Evolutionary conservation across 2,113 vertebrate genomes (phyloP).

Genomic region (Oncorhynchus keta): DNA sequence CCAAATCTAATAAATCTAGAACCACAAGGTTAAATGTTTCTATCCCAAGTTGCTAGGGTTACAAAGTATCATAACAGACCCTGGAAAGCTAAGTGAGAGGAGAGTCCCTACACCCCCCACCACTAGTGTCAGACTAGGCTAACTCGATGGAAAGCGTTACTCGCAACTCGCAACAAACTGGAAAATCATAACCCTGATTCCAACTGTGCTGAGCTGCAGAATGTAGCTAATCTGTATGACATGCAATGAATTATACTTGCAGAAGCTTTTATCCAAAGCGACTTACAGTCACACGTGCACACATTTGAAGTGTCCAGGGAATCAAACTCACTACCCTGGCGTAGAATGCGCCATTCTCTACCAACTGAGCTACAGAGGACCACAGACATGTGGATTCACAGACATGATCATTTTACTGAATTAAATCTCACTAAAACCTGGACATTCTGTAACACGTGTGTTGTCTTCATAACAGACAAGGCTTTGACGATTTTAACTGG

Average conservation of each 20-base stretch:
- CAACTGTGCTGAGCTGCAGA: not conserved
- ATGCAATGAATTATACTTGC: not conserved
- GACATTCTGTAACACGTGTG: not conserved
- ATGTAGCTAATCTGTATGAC: not conserved
- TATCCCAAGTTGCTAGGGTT: constrained; percentile 33
- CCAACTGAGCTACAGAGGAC: not conserved
- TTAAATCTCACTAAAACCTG: not conserved
- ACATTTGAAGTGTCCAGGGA: too few relatives aligned
- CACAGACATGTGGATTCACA: not conserved
- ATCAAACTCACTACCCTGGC: too few relatives aligned
- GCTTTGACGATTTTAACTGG: constrained; percentile 38
- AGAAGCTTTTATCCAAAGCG: too few relatives aligned
- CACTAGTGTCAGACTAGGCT: constrained; percentile 50
- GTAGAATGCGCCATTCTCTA: too few relatives aligned
- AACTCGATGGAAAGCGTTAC: constrained; percentile 65
- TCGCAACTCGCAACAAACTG: constrained; percentile 31
- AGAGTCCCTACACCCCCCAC: constrained; percentile 19
- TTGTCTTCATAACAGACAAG: not conserved
- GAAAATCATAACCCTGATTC: not conserved
- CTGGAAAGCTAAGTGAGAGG: constrained; percentile 43
- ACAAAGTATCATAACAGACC: constrained; percentile 43
- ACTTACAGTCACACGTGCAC: too few relatives aligned
- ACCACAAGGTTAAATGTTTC: not conserved
- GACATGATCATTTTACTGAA: not conserved
- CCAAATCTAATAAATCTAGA: constrained; percentile 24